Conservation (phyloP, 2,113 vertebrate genomes). For the Camarhynchus parvulus region DNA sequence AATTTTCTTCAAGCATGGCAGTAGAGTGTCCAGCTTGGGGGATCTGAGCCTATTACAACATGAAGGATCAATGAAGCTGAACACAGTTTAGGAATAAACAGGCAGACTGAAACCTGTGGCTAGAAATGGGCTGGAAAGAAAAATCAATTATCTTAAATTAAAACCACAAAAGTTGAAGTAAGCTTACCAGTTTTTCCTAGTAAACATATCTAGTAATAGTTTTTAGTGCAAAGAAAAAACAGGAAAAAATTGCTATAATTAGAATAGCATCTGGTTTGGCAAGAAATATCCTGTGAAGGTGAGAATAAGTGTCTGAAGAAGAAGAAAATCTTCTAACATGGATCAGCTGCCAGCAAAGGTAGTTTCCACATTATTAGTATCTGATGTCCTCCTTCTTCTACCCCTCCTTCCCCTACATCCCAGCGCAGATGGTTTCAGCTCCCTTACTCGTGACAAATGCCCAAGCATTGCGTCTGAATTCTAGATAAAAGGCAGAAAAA, state of each 20-base stretch:
- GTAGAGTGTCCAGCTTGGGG: background rate
- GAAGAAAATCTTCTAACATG: background rate
- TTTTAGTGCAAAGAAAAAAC: background rate
- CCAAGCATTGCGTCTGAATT: background rate
- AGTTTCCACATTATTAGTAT: background rate
- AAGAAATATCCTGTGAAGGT: conserved; percentile 17
- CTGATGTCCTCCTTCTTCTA: background rate
- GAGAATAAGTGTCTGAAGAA: background rate
- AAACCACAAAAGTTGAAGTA: background rate
- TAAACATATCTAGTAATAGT: background rate
- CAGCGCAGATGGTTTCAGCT: background rate
- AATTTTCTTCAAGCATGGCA: background rate
- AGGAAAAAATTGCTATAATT: background rate
- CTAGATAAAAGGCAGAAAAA: background rate
- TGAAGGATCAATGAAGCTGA: background rate
- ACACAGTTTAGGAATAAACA: background rate
- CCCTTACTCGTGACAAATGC: background rate
- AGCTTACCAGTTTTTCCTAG: background rate
- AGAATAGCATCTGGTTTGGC: conserved; percentile 10
- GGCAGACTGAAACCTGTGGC: background rate
- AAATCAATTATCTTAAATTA: background rate
- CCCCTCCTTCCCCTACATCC: background rate
- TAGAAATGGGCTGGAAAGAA: background rate
- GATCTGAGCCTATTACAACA: background rate
- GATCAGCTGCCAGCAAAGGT: background rate